Conservation (phyloP, 2,888 invertebrate genomes). For the Drosophila robusta region DNA sequence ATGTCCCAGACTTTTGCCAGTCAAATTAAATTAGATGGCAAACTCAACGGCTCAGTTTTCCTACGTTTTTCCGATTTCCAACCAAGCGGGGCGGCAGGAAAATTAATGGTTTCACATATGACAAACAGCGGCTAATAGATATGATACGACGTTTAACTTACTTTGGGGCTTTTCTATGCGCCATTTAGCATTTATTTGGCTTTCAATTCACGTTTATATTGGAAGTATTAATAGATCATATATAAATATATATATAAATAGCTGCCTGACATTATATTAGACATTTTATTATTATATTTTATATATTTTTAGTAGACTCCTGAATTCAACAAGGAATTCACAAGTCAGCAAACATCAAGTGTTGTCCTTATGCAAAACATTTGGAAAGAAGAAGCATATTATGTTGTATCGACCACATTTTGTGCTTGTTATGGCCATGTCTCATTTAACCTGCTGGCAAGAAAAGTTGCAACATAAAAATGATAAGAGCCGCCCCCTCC, state of each 20-base stretch:
- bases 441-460: conserved; percentile 40
- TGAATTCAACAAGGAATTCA: too few relatives aligned
- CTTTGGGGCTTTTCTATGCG: background rate
- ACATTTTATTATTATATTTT: too few relatives aligned
- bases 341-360: too few relatives aligned
- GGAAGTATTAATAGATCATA: too few relatives aligned
- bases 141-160: background rate
- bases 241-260: too few relatives aligned
- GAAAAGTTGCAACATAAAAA: conserved; percentile 71
- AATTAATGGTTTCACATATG: conserved; percentile 48
- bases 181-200: background rate
- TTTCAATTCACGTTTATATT: too few relatives aligned
- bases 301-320: too few relatives aligned
- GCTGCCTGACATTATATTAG: too few relatives aligned
- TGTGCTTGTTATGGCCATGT: conserved; percentile 24
- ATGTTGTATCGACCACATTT: conserved; percentile 11
- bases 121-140: conserved; percentile 42
- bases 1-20: conserved; percentile 50
- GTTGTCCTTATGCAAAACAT: too few relatives aligned
- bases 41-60: conserved; percentile 68
- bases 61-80: background rate
- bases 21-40: conserved; percentile 83
- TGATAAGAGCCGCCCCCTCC: conserved; percentile 53
- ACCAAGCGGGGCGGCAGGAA: background rate
- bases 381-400: too few relatives aligned